These are phyloP conservation scores for Metellina segmentata DNA, from an alignment of 2,888 invertebrate species.

Conservation along the genomic window DNA sequence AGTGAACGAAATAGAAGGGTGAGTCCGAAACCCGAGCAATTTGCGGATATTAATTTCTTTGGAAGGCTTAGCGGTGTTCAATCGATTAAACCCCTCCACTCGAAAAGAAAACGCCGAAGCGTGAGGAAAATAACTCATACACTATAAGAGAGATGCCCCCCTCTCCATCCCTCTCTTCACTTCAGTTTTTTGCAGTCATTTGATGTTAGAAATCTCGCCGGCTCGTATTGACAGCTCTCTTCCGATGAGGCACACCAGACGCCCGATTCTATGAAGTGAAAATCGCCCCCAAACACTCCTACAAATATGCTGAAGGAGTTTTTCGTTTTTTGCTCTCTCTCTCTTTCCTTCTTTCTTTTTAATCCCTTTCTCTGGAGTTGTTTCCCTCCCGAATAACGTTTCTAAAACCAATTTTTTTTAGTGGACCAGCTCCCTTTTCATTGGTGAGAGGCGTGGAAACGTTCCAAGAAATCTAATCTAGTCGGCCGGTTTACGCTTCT, in stretches of 20 bases:
- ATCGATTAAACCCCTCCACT: conserved; percentile 24
- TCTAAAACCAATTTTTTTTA: background rate
- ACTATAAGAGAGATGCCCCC: background rate
- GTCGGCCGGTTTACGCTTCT: background rate
- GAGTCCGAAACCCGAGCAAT: too few relatives aligned
- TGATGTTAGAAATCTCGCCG: conserved; percentile 6
- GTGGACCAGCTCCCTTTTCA: background rate
- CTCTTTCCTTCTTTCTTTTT: background rate
- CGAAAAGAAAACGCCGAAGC: conserved; percentile 27
- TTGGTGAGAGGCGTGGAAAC: background rate
- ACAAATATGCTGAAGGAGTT: conserved; percentile 1
- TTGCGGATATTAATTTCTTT: background rate
- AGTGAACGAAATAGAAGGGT: too few relatives aligned
- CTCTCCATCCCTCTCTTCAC: background rate
- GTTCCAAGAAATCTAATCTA: conserved; percentile 27
- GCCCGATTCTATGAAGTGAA: background rate
- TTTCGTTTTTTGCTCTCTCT: background rate
- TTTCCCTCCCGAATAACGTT: background rate
- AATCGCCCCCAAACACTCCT: conserved; percentile 8
- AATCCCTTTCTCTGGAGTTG: background rate
- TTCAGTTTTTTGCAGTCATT: background rate
- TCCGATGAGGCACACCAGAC: conserved; percentile 29
- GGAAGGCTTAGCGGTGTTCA: too few relatives aligned
- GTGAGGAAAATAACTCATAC: background rate
- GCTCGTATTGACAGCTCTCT: conserved; percentile 44